phyloP scores from a whole-genome alignment of 2,797 vertebrate species.

The Gallirallus australis region DNA sequence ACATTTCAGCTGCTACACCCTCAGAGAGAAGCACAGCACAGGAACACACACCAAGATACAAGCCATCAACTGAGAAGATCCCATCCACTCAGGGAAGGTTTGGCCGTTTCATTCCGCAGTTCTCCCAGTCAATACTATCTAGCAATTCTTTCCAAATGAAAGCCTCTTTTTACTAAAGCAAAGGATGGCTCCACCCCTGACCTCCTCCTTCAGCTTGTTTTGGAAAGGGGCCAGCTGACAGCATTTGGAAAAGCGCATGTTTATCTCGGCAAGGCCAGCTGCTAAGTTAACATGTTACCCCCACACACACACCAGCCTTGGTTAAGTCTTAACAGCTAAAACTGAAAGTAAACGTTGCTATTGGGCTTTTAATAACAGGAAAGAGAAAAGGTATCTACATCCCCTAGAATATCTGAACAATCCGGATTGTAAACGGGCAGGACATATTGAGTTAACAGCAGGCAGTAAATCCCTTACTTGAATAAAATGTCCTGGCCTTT shows the following conservation, averaged over 20 bases:
- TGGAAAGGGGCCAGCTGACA: slow-evolving; percentile 76
- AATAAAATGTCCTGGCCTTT: neutral
- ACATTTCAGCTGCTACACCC: neutral
- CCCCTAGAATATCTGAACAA: neutral
- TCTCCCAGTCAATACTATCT: neutral
- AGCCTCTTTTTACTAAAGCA: slow-evolving; percentile 59
- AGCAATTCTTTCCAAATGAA: slow-evolving; percentile 63
- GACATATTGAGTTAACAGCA: neutral
- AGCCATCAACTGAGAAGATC: neutral
- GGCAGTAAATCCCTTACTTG: neutral
- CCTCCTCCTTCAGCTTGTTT: slow-evolving; percentile 68
- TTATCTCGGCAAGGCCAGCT: slow-evolving; percentile 71
- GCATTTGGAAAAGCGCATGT: slow-evolving; percentile 71
- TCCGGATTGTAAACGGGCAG: accelerated
- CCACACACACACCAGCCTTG: neutral
- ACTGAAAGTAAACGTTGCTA: slow-evolving; percentile 44
- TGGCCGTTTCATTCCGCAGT: neutral
- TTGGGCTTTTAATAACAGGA: neutral
- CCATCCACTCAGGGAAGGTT: neutral
- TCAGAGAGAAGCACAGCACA: neutral
- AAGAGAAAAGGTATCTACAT: neutral
- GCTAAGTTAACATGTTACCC: slow-evolving; percentile 68
- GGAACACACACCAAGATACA: neutral
- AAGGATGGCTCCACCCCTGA: slow-evolving; percentile 66
- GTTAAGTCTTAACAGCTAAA: slow-evolving; percentile 45